These are phyloP conservation scores for Cantharis lateralis DNA, from an alignment of 2,888 invertebrate genomes.

Conservation along the genomic window DNA sequence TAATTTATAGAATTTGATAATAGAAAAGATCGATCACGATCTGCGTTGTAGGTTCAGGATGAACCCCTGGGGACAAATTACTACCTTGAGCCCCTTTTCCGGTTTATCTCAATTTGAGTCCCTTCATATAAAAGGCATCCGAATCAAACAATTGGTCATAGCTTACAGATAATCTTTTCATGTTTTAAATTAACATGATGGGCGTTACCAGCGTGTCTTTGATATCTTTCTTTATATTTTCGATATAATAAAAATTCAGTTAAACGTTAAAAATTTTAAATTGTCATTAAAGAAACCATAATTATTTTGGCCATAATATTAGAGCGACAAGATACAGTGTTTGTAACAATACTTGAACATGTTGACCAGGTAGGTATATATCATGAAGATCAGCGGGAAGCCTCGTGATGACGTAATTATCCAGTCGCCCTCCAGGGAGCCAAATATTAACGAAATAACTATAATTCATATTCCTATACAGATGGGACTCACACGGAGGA, in stretches of 20 bases:
- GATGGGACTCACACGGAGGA: constrained; percentile 42
- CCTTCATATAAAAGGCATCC: constrained; percentile 9
- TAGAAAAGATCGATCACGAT: constrained; percentile 14
- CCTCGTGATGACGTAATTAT: constrained; percentile 53
- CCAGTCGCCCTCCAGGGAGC: constrained; percentile 49
- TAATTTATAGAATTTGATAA: background rate
- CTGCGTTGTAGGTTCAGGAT: constrained; percentile 13
- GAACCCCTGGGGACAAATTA: constrained; percentile 36
- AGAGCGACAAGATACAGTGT: constrained; percentile 50
- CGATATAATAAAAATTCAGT: constrained; percentile 5
- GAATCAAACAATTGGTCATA: constrained; percentile 12
- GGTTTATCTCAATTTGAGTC: constrained; percentile 25
- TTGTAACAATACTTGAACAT: constrained; percentile 49
- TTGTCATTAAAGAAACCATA: constrained; percentile 22
- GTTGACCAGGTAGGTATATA: constrained; percentile 45
- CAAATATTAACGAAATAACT: constrained; percentile 50
- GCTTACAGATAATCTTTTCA: constrained; percentile 7
- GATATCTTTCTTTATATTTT: constrained; percentile 12
- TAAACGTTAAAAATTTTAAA: constrained; percentile 12
- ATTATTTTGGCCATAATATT: constrained; percentile 38
- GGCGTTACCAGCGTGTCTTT: constrained; percentile 21
- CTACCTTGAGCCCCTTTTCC: constrained; percentile 33
- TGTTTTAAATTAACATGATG: constrained; percentile 12
- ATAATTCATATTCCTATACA: constrained; percentile 48
- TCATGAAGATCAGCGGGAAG: constrained; percentile 44